phyloP scores from a whole-genome alignment of 2,797 vertebrate genomes.

The Dendrocincla tyrannina region DNA sequence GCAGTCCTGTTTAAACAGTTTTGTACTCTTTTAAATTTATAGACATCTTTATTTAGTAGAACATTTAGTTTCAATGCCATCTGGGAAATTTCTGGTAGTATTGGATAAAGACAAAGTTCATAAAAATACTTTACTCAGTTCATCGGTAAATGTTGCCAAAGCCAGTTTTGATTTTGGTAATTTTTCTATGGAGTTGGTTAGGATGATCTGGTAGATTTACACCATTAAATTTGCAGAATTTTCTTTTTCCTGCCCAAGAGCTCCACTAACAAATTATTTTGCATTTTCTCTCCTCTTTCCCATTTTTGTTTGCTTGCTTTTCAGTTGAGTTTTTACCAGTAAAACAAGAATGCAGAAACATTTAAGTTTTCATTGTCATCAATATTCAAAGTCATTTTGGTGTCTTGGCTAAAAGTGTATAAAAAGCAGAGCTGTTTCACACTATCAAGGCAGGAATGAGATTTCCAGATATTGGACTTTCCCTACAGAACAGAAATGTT shows the following conservation, averaged over 20 bases:
- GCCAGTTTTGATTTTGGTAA: neutral
- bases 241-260: neutral
- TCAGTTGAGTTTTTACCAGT: neutral
- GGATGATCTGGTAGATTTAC: neutral
- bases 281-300: neutral
- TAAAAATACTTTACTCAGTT: neutral
- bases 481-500: neutral
- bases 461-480: neutral
- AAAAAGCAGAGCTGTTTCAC: neutral
- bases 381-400: neutral
- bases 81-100: neutral
- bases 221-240: neutral
- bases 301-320: neutral
- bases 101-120: neutral
- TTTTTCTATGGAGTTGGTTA: neutral
- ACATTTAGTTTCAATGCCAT: neutral
- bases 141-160: neutral
- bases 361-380: neutral
- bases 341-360: neutral
- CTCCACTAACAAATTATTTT: neutral
- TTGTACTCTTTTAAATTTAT: neutral
- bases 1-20: neutral
- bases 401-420: neutral
- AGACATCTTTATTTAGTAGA: neutral
- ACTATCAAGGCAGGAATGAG: neutral